Evolutionary conservation across 2,113 vertebrate species (phyloP).

Genomic region (Raja brachyura): DNA sequence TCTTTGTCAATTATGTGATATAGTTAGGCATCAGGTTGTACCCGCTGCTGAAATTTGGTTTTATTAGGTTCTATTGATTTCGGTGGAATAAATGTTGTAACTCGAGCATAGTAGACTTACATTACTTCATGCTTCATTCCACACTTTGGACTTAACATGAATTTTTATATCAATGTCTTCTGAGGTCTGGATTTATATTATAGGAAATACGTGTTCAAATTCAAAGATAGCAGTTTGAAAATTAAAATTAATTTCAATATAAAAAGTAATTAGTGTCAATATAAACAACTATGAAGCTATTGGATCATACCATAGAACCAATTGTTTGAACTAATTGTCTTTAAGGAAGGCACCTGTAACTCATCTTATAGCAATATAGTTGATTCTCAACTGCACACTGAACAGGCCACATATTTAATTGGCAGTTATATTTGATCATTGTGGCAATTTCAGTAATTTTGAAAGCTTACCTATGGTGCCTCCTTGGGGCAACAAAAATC

Average conservation of each 20-base stretch:
- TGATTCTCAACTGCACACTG: not conserved
- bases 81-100: too few species aligned
- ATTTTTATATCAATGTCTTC: not conserved
- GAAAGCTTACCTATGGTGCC: not conserved
- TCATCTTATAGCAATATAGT: not conserved
- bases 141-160: too few species aligned
- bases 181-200: not conserved
- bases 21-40: too few species aligned
- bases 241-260: not conserved
- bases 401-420: not conserved
- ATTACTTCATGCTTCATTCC: too few species aligned
- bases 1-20: too few species aligned
- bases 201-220: not conserved
- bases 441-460: not conserved
- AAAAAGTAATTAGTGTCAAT: not conserved
- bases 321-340: not conserved
- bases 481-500: not conserved
- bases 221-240: not conserved
- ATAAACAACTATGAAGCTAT: not conserved
- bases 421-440: too few species aligned
- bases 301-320: not conserved
- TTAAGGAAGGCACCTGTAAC: not conserved
- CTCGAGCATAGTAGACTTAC: too few species aligned
- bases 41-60: too few species aligned
- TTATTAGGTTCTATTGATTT: too few species aligned